Conservation (phyloP, 2,113 vertebrate genomes). For the Prietella phreatophila region DNA sequence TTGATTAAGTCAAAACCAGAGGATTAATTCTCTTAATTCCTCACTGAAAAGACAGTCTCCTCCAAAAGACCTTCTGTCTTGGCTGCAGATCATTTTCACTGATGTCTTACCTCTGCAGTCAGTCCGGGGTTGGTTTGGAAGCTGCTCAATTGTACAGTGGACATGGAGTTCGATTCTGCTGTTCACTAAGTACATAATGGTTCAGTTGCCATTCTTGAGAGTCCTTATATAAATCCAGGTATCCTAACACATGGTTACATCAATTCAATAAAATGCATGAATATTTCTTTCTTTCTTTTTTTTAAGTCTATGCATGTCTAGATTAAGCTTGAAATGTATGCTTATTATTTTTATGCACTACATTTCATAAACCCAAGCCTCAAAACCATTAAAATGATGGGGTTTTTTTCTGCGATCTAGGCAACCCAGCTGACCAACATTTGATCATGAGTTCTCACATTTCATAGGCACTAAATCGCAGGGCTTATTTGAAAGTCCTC, state of each 20-base stretch:
- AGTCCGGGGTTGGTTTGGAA: conserved; percentile 14
- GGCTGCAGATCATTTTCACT: conserved; percentile 35
- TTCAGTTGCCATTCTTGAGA: not conserved
- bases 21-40: conserved; percentile 53
- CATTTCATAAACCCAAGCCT: not conserved
- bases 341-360: conserved; percentile 30
- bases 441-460: conserved; percentile 22
- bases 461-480: conserved; percentile 33
- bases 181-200: not conserved
- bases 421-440: conserved; percentile 28
- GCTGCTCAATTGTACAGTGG: not conserved
- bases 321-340: not conserved
- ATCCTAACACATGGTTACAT: not conserved
- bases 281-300: too few relatives aligned
- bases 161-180: not conserved
- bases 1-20: conserved; percentile 45
- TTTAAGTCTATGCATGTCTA: not conserved
- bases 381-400: conserved; percentile 33
- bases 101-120: conserved; percentile 21
- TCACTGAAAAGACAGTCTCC: conserved; percentile 34
- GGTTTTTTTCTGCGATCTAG: conserved; percentile 19
- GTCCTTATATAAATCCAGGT: not conserved
- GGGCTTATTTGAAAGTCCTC: conserved; percentile 9
- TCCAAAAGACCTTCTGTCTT: conserved; percentile 42
- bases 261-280: not conserved